Percentiles rank a stretch among this genome's conserved stretches.
Evolutionary conservation across 2,888 invertebrate species (phyloP).

Genomic region (Protonemura montana): DNA sequence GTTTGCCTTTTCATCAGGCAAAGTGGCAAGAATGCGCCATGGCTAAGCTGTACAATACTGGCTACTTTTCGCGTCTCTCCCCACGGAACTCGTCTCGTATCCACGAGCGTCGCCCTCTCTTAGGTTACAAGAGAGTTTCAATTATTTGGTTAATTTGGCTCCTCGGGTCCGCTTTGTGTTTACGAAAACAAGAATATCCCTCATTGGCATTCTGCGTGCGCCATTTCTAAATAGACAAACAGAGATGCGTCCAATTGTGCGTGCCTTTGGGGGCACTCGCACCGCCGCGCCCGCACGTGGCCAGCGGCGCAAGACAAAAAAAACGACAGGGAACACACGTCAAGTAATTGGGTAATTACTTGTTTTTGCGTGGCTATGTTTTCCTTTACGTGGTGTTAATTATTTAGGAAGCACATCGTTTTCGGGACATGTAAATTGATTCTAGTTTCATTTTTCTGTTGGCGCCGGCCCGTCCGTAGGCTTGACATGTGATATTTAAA

Average conservation of each 20-base stretch:
- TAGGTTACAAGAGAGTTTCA: slow-evolving; percentile 27
- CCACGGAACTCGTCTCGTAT: not conserved
- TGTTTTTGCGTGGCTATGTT: too few species aligned
- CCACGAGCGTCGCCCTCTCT: slow-evolving; percentile 10
- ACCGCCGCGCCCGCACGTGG: not conserved
- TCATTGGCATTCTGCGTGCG: slow-evolving; percentile 27
- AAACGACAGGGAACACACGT: not conserved
- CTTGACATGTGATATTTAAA: too few species aligned
- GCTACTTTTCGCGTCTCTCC: not conserved
- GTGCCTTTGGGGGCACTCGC: not conserved
- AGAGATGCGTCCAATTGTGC: not conserved
- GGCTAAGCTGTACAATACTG: not conserved
- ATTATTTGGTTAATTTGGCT: slow-evolving; percentile 29
- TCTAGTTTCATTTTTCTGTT: too few species aligned
- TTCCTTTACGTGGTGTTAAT: too few species aligned
- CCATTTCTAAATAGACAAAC: slow-evolving; percentile 13
- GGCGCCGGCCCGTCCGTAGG: too few species aligned
- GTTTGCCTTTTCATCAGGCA: slow-evolving; percentile 7
- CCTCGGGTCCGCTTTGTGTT: slow-evolving; percentile 16
- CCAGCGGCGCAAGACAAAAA: not conserved
- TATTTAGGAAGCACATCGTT: too few species aligned
- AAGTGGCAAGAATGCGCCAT: not conserved
- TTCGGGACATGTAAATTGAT: too few species aligned
- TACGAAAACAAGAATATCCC: not conserved
- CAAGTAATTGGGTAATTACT: not conserved